These are phyloP conservation scores for Boulengeromyrus knoepffleri DNA, from an alignment of 2,113 vertebrate genomes.

Conservation along the genomic window DNA sequence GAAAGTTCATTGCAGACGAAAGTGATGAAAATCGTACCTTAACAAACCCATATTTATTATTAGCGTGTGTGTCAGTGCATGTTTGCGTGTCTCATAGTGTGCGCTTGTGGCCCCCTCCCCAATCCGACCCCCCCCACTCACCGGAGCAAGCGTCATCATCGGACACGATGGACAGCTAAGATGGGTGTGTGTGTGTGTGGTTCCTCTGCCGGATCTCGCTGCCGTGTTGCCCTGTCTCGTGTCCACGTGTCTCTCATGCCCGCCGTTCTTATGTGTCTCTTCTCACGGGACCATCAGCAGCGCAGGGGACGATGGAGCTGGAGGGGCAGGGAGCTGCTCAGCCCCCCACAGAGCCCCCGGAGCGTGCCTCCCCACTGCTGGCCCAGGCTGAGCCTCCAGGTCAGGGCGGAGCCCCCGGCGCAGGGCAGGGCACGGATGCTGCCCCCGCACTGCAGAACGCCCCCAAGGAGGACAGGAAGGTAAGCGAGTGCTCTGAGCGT, in stretches of 20 bases:
- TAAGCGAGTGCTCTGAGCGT: conserved; percentile 35
- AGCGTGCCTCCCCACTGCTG: conserved; percentile 47
- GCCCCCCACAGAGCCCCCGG: conserved; percentile 63
- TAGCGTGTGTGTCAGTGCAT: background rate
- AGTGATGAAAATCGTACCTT: background rate
- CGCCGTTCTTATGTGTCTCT: background rate
- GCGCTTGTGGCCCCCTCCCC: too few relatives aligned
- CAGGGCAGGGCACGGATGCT: conserved; percentile 45
- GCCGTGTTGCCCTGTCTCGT: background rate
- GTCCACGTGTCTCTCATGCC: background rate
- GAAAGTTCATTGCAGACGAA: background rate
- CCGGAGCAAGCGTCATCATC: too few relatives aligned
- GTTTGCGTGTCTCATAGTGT: background rate
- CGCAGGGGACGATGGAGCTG: conserved; percentile 65
- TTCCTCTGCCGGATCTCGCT: background rate
- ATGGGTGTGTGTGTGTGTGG: background rate
- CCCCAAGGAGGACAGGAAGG: conserved; percentile 61
- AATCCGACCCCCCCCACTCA: too few relatives aligned
- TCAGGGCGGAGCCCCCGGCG: conserved; percentile 44
- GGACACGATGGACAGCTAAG: too few relatives aligned
- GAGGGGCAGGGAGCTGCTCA: conserved; percentile 59
- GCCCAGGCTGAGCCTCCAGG: conserved; percentile 53
- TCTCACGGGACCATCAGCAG: conserved; percentile 39
- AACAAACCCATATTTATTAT: background rate
- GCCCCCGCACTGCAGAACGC: conserved; percentile 30